Base-by-base conservation (phyloP, 2,888 invertebrate genomes). In the Caenorhabditis imperialis region DNA sequence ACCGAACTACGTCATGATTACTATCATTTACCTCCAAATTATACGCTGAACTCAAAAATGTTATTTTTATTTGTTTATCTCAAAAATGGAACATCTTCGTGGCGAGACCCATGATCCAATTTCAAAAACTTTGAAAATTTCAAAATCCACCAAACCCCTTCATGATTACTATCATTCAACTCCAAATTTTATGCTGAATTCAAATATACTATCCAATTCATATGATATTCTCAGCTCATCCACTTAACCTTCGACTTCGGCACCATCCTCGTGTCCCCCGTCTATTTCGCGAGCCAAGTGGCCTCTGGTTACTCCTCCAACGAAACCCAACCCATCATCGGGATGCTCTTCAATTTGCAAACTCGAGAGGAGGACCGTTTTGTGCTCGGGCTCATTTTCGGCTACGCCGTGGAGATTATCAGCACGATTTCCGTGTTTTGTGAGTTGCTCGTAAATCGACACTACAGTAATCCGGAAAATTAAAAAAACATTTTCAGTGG, bases 231-330 rank as follows among this genome's bases (percentile, higher is more conserved):
- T 50, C 51, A 72, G 71, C 2, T 72, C 8, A 58, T 63, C 25
- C 62, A 72, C 25, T 38, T 62, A 0, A 27, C 58, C 10, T 63
- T 72, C 23, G 53, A 55, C 16, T 58, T 72, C 12, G 50, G 60
- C 4, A 53, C 38, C 30, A 62, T 72, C 14, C 50, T 72, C 4
- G 57, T 63, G 4, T 37, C 48, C 14, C 71, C 71, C 3, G 71
- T 72, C 3, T 62, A 62, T 16, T 62, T 72, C 12, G 44, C 71
- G 3, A 63, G 63, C 47, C 50, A 57, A 48, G 22, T 51, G 1
- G 62, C 71, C 1, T 62, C 71, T 18, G 71, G 71, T 22, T 69
- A 69, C 40, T 51, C 51, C 16, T 69, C 67, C 35, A 69, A 69
- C 37, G 67, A 69, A 16, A 45, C 67, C 6, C 48, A 69, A 47